phyloP scores from a whole-genome alignment of 2,113 vertebrate species.

The Brienomyrus brachyistius region DNA sequence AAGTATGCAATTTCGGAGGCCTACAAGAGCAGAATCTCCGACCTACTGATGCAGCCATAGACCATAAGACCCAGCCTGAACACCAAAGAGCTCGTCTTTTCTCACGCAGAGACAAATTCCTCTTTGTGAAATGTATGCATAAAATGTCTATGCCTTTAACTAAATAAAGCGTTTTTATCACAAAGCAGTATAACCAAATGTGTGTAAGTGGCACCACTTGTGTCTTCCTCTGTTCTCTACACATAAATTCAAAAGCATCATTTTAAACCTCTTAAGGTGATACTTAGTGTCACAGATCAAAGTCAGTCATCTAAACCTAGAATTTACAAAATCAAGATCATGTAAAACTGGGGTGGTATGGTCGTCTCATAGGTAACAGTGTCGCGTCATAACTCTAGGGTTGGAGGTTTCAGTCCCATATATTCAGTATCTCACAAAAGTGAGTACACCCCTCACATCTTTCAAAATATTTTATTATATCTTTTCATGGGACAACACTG shows the following conservation, averaged over 20 bases:
- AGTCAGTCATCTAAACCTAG: neutral
- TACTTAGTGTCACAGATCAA: neutral
- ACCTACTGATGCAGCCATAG: neutral
- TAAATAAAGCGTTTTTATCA: neutral
- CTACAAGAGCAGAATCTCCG: neutral
- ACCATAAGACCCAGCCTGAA: neutral
- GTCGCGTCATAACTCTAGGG: neutral
- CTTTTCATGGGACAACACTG: too few relatives aligned
- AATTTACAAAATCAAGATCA: neutral
- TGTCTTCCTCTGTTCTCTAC: neutral
- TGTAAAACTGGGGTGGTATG: neutral
- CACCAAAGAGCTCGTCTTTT: neutral
- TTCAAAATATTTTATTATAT: too few relatives aligned
- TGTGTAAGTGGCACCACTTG: neutral
- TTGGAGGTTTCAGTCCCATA: neutral
- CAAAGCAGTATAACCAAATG: neutral
- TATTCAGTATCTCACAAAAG: neutral
- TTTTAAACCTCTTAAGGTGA: neutral
- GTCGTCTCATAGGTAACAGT: neutral
- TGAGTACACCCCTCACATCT: too few relatives aligned
- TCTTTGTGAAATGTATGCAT: slow-evolving; percentile 2
- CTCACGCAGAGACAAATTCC: neutral
- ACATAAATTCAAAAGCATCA: neutral
- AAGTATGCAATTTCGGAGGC: neutral
- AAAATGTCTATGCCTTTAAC: neutral